These are phyloP conservation scores for Perca schrenkii DNA, from an alignment of 2,113 vertebrate genomes.

Conservation along the genomic window DNA sequence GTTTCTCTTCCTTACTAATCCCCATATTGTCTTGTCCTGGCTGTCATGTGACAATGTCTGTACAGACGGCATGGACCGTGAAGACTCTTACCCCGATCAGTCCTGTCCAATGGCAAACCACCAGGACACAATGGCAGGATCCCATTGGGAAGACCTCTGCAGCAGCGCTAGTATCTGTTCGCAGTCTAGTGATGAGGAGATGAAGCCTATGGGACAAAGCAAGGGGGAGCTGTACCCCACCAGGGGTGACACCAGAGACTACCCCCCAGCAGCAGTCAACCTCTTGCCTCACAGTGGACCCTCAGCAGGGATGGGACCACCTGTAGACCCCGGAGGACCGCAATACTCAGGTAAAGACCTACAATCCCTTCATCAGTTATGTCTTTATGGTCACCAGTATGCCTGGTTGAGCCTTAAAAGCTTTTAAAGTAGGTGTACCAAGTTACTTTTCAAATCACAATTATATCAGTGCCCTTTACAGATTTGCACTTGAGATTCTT, in stretches of 20 bases:
- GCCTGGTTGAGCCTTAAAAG: neutral
- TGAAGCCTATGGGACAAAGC: constrained; percentile 75
- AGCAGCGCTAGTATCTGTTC: constrained; percentile 89
- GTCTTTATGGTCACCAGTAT: neutral
- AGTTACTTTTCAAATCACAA: neutral
- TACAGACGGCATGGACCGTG: constrained; percentile 85
- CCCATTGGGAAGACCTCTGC: constrained; percentile 84
- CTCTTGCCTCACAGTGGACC: constrained; percentile 77
- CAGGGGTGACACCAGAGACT: constrained; percentile 75
- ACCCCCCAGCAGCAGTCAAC: constrained; percentile 80
- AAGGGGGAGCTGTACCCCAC: constrained; percentile 75
- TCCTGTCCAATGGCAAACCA: constrained; percentile 82
- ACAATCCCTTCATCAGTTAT: neutral
- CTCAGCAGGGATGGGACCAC: constrained; percentile 59
- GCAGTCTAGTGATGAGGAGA: constrained; percentile 87
- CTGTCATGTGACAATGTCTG: neutral
- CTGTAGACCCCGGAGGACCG: constrained; percentile 72
- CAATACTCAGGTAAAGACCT: constrained; percentile 81
- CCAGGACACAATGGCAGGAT: constrained; percentile 63
- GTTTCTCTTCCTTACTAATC: neutral
- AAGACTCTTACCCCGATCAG: constrained; percentile 85
- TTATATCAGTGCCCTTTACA: neutral
- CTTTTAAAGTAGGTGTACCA: neutral
- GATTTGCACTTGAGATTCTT: neutral
- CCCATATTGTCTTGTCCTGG: neutral